Percentiles rank a stretch among this genome's conserved stretches.
Conservation (phyloP, 2,797 vertebrate genomes). For the Clarias laeviceps region DNA sequence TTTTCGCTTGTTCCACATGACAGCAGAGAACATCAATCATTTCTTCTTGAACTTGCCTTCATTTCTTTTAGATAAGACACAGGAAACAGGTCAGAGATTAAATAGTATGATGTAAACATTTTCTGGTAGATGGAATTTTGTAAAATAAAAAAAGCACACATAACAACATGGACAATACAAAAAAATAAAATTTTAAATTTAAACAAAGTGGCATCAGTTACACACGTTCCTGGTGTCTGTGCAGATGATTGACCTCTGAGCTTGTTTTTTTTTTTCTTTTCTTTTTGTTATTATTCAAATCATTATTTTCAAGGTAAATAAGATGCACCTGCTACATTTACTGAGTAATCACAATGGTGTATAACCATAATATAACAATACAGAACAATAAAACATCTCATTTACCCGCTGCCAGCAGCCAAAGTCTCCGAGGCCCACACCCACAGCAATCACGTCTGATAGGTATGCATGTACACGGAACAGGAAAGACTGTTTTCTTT, state of each 20-base stretch:
- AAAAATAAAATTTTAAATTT: constrained; percentile 12
- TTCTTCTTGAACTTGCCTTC: constrained; percentile 84
- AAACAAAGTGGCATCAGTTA: constrained; percentile 65
- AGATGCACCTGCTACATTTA: constrained; percentile 76
- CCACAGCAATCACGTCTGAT: constrained; percentile 79
- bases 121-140: constrained; percentile 72
- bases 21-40: constrained; percentile 74
- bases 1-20: constrained; percentile 76
- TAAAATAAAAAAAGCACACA: constrained; percentile 36
- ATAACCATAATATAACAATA: constrained; percentile 62
- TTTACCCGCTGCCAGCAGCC: constrained; percentile 79
- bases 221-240: constrained; percentile 58
- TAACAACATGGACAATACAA: constrained; percentile 19
- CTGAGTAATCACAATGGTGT: constrained; percentile 65
- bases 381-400: constrained; percentile 74
- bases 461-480: constrained; percentile 80
- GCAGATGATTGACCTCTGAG: constrained; percentile 74
- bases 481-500: constrained; percentile 76
- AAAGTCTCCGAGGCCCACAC: constrained; percentile 77
- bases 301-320: constrained; percentile 65
- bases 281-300: constrained; percentile 2
- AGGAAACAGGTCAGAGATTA: constrained; percentile 83
- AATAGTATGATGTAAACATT: constrained; percentile 95
- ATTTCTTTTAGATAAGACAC: constrained; percentile 85
- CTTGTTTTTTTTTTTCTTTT: constrained; percentile 1